Evolutionary conservation across 2,888 invertebrate genomes (phyloP), one percentile per base, ranked within the genome.

Genomic region (Parapristionchus giblindavisi): DNA sequence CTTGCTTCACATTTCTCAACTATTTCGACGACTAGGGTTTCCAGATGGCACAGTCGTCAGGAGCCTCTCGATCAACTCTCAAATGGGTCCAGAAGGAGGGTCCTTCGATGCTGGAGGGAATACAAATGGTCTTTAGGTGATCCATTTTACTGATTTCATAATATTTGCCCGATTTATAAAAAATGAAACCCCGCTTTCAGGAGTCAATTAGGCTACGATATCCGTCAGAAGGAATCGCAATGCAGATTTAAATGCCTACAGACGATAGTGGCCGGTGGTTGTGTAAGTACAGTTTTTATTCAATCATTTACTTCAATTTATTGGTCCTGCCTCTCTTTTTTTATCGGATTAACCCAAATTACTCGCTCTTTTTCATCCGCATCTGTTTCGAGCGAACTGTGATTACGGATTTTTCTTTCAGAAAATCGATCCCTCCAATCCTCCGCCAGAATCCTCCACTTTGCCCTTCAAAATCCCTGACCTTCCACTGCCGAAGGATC

Each of bases 151-250:
- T n/a, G n/a, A n/a, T n/a, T n/a, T n/a, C n/a, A n/a, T n/a, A n/a
- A n/a, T n/a, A n/a, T n/a, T n/a, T n/a, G n/a, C n/a, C n/a, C n/a
- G n/a, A n/a, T n/a, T n/a, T n/a, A n/a, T n/a, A n/a, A n/a, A n/a
- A n/a, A n/a, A n/a, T n/a, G 5, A 63, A 58, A 40, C 40, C 11
- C 38, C 2, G 3, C 4, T 14, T 60, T 43, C 60, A 77, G 81
- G 71, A 86, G 85, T 79, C 86, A 87, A 75, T 58, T 85, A 29
- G 87, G 87, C 14, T 85, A 85, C 77, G 84, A 86, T 75, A 80
- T 81, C 36, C 77, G 85, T 4, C 75, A 81, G 56, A 60, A 79
- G 21, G 82, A 81, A 61, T 77, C 79, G 63, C 77, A 80, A 40
- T 73, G 73, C 61, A 32, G 73, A 21, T 43, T 51, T 34, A 73